phyloP scores from a whole-genome alignment of 2,113 vertebrate genomes.

The Rhegmatorhina hoffmannsi region DNA sequence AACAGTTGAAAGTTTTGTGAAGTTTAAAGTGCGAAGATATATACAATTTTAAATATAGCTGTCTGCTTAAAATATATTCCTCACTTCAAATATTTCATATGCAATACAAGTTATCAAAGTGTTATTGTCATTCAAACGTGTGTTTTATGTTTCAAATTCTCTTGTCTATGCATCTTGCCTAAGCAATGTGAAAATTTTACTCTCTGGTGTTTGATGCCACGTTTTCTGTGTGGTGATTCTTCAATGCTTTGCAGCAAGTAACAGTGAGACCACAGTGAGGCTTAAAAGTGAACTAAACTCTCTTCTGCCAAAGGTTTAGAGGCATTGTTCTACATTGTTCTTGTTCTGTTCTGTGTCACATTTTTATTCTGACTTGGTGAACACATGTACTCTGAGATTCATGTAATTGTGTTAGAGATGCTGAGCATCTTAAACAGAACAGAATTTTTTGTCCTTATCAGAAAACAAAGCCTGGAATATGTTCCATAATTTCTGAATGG shows the following conservation, averaged over 20 bases:
- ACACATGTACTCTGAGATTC: not conserved
- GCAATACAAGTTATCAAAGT: not conserved
- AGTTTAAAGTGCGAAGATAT: not conserved
- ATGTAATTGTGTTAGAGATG: not conserved
- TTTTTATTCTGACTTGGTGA: not conserved
- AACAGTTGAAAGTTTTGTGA: not conserved
- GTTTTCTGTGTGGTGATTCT: not conserved
- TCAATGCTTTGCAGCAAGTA: not conserved
- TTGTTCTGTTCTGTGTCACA: not conserved
- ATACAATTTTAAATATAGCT: not conserved
- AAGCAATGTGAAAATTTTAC: not conserved
- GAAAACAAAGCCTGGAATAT: not conserved
- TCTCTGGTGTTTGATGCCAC: not conserved
- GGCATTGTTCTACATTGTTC: not conserved
- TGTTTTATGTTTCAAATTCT: not conserved
- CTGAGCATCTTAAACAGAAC: not conserved
- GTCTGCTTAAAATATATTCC: not conserved
- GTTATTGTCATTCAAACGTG: not conserved
- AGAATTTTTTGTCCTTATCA: not conserved
- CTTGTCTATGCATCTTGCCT: not conserved
- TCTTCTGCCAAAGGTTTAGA: not conserved
- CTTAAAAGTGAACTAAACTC: not conserved
- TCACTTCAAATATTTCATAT: not conserved
- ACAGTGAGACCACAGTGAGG: not conserved
- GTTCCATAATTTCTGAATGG: slow-evolving; percentile 1